Conservation (phyloP, 2,888 invertebrate genomes). For the Nezara viridula region DNA sequence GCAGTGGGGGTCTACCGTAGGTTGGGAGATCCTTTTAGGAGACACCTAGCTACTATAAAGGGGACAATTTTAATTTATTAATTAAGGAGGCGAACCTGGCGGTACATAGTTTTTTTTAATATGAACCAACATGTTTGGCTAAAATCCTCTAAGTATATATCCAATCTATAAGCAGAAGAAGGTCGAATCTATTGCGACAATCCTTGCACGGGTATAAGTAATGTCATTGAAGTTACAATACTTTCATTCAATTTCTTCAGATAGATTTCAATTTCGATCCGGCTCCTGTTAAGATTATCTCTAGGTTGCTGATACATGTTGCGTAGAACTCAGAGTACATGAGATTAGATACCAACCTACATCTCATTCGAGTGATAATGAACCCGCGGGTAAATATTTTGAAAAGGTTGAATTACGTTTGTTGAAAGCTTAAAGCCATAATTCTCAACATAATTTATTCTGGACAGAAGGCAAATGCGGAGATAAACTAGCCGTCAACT, state of each 20-base stretch:
- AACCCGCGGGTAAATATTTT: constrained; percentile 5
- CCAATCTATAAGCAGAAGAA: too few species aligned
- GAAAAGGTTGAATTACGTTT: background rate
- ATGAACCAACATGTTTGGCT: too few species aligned
- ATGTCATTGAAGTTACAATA: too few species aligned
- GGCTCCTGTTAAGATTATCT: background rate
- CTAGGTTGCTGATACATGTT: background rate
- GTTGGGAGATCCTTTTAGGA: too few species aligned
- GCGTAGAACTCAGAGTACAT: background rate
- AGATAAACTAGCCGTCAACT: background rate
- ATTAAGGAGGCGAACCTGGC: too few species aligned
- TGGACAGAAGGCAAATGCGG: background rate
- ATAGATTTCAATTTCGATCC: background rate
- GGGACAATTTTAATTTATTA: too few species aligned
- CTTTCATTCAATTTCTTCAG: background rate
- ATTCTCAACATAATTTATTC: background rate
- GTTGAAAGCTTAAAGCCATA: background rate
- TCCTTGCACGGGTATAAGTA: too few species aligned
- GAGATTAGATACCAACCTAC: background rate
- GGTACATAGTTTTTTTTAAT: too few species aligned
- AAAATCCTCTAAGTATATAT: too few species aligned
- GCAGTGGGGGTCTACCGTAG: too few species aligned
- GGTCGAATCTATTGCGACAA: too few species aligned
- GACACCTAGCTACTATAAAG: too few species aligned
- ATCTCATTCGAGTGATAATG: background rate